Evolutionary conservation across 2,113 vertebrate genomes (phyloP), one percentile per base, ranked within the genome.

Genomic region (Syngnathoides biaculeatus): DNA sequence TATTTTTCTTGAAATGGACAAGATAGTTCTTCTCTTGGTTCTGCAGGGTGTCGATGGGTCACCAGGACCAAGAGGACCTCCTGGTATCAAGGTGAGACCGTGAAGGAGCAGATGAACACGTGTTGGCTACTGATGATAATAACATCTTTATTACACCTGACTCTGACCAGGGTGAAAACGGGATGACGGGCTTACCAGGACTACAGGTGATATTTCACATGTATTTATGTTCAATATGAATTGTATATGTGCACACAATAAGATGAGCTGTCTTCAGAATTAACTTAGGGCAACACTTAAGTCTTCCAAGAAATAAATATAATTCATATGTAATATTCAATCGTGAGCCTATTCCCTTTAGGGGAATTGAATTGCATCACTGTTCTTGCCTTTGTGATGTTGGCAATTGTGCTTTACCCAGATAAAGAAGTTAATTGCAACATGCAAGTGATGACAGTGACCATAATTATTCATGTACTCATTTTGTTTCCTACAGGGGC

Each of bases 151-250:
- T 43, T 42, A 4, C 50, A 55, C 22, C 35, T 62, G 61, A 14
- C 57, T 68, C 15, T 66, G 14, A 13, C n/a, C 67, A 93, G 92
- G 92, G 92, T 69, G 89, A 91, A 4, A 53, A 64, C 69, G 92
- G 92, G 2, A 72, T 78, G 8, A 82, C 74, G 26, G 89, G 91
- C 3, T 64, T 82, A 43, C 74, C 77, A 50, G 92, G 89, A 78
- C 75, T 73, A 8, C 65, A 73, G 86, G 92, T 93, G 75, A 85
- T 83, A 58, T 39, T 26, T 69, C 13, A 40, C n/a, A n/a, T n/a
- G n/a, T 60, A 47, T 10, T 15, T 7, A 43, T 30, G 40, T 64
- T 47, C 24, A 15, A 27, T 14, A 30, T 30, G 13, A 15, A 27
- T 56, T 14, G 6, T 50, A n/a, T 50, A 50, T 9, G 20, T 50